Evolutionary conservation across 2,888 invertebrate species (phyloP).

Genomic region (Malthinus flaveolus): DNA sequence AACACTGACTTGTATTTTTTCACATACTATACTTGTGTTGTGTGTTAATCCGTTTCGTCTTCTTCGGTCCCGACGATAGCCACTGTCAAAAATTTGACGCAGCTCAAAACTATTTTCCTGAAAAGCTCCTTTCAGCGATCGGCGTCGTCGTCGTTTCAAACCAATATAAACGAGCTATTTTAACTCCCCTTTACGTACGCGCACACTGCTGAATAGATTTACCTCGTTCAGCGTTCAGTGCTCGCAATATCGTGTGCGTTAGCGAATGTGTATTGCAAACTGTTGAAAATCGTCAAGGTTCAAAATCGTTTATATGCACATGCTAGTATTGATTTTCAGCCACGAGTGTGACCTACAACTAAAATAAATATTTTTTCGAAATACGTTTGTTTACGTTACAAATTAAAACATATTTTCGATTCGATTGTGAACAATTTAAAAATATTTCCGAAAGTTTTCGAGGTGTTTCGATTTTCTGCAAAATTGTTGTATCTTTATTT

Average conservation of each 20-base stretch:
- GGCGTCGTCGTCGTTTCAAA: constrained; percentile 17
- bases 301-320: constrained; percentile 23
- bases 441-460: too few relatives aligned
- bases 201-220: constrained; percentile 25
- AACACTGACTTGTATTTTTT: too few relatives aligned
- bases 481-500: neutral
- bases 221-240: constrained; percentile 33
- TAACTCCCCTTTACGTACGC: constrained; percentile 19
- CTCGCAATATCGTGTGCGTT: constrained; percentile 25
- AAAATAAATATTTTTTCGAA: constrained; percentile 4
- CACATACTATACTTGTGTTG: too few relatives aligned
- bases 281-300: constrained; percentile 28
- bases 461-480: neutral
- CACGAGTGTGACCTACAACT: constrained; percentile 24
- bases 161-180: constrained; percentile 27
- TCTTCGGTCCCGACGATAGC: too few relatives aligned
- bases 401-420: neutral
- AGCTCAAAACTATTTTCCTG: constrained; percentile 25
- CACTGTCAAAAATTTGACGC: too few relatives aligned
- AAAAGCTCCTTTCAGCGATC: constrained; percentile 16
- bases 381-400: neutral
- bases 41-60: too few relatives aligned
- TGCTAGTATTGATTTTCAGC: constrained; percentile 25
- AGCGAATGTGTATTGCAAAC: constrained; percentile 30
- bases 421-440: neutral